Percentiles rank a stretch among this genome's conserved stretches.
These are phyloP conservation scores for Leucophenga maculata DNA, from an alignment of 2,888 invertebrate species.

Conservation along the genomic window DNA sequence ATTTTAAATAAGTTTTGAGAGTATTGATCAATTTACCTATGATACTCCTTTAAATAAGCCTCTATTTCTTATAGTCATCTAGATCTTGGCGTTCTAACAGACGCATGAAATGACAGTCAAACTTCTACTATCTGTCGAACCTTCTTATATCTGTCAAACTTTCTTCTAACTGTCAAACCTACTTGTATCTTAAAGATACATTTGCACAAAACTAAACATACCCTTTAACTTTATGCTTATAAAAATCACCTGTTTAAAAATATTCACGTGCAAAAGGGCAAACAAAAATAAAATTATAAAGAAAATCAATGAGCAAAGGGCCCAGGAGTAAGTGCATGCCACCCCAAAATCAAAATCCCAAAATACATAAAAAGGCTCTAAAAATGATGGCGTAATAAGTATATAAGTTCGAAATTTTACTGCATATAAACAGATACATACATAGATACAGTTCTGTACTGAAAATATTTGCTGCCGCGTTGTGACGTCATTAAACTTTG, in stretches of 20 bases:
- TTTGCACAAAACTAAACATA: too few relatives aligned
- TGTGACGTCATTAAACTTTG: constrained; percentile 59
- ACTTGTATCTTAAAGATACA: too few relatives aligned
- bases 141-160: too few relatives aligned
- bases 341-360: constrained; percentile 6
- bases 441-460: not conserved
- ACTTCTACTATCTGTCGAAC: too few relatives aligned
- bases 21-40: too few relatives aligned
- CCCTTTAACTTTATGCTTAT: not conserved
- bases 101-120: too few relatives aligned
- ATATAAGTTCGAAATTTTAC: not conserved
- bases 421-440: not conserved
- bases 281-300: not conserved
- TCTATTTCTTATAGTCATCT: too few relatives aligned
- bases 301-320: constrained; percentile 15
- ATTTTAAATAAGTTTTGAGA: too few relatives aligned
- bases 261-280: not conserved
- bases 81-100: too few relatives aligned
- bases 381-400: constrained; percentile 19
- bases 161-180: too few relatives aligned
- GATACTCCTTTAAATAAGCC: too few relatives aligned
- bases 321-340: not conserved
- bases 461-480: constrained; percentile 40
- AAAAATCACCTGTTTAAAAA: constrained; percentile 1
- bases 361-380: not conserved